Evolutionary conservation across 92 coral and sea anemone species (phyloP).

Genomic region (Parazoanthus darwini): DNA sequence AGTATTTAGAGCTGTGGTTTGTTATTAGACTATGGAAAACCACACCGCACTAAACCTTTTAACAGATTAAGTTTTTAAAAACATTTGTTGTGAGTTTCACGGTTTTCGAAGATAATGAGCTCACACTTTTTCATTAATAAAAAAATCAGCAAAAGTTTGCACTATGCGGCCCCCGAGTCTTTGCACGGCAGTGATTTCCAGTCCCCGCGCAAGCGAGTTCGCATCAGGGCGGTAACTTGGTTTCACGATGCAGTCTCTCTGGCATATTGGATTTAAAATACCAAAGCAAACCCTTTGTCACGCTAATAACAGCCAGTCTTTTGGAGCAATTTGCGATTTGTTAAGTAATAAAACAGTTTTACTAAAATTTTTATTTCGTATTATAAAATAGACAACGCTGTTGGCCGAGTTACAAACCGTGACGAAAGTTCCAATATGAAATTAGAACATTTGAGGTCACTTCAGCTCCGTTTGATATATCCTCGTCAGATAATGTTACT

Average conservation of each 20-base stretch:
- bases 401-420: not conserved
- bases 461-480: not conserved
- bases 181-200: not conserved
- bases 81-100: too few relatives aligned
- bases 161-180: not conserved
- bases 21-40: too few relatives aligned
- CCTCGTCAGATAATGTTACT: not conserved
- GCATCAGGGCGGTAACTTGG: not conserved
- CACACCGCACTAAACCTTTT: too few relatives aligned
- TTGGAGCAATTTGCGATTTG: not conserved
- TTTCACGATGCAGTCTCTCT: not conserved
- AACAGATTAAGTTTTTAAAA: too few relatives aligned
- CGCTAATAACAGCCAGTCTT: not conserved
- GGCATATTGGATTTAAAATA: too few relatives aligned
- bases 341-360: not conserved
- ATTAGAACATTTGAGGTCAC: not conserved
- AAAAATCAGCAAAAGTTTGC: not conserved
- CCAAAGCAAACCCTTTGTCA: not conserved
- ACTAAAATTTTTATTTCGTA: not conserved
- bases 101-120: too few relatives aligned
- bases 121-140: too few relatives aligned
- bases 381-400: not conserved
- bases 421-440: not conserved
- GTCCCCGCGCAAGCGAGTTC: not conserved
- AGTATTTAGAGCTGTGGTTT: too few relatives aligned